A percentile compares a stretch with the other conserved stretches of the same genome.
Conservation (phyloP, 2,113 vertebrate genomes). For the Hypanus sabinus region DNA sequence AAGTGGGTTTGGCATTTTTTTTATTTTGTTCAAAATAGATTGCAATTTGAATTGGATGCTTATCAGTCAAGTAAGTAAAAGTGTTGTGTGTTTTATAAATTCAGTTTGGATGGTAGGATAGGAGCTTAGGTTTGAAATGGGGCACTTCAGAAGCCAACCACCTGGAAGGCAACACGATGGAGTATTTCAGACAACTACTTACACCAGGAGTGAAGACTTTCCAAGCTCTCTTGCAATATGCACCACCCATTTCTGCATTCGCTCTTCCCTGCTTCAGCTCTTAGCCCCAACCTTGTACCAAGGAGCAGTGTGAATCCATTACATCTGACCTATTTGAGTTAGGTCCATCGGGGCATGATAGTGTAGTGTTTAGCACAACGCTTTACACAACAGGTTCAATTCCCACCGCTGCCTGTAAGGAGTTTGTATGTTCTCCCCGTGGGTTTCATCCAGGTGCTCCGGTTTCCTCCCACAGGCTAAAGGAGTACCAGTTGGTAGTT, state of each 20-base stretch:
- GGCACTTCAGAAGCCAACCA: not conserved
- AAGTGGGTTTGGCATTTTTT: conserved; percentile 21
- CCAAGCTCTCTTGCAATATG: not conserved
- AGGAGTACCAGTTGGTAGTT: too few species aligned
- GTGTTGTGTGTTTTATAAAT: not conserved
- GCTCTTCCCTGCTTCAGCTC: not conserved
- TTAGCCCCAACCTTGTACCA: not conserved
- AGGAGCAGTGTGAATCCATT: not conserved
- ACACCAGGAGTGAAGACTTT: not conserved
- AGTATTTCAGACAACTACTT: not conserved
- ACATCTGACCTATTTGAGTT: not conserved
- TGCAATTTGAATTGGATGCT: conserved; percentile 15
- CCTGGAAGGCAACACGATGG: not conserved
- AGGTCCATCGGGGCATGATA: too few species aligned
- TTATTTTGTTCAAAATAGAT: conserved; percentile 13
- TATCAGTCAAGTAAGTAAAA: not conserved
- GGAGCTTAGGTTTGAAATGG: not conserved
- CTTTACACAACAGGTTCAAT: too few species aligned
- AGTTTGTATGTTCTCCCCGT: too few species aligned
- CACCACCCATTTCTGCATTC: not conserved
- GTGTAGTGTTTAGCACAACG: too few species aligned
- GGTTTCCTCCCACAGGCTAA: too few species aligned
- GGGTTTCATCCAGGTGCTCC: too few species aligned
- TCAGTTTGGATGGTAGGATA: not conserved
- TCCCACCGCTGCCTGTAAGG: too few species aligned